Evolutionary conservation across 2,113 vertebrate species (phyloP).

Genomic region (Chlorocebus sabaeus): DNA sequence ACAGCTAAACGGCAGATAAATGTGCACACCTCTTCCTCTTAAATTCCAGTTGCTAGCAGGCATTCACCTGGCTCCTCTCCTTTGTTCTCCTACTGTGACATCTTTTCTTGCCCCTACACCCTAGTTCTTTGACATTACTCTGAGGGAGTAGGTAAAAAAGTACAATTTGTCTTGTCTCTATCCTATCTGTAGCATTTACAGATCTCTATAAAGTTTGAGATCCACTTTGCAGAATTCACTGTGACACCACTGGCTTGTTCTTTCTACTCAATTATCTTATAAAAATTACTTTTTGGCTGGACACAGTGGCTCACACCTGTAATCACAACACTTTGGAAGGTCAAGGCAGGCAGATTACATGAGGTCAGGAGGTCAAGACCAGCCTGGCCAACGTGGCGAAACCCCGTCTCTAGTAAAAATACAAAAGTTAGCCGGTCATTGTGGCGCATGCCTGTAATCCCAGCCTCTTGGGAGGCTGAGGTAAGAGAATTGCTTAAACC

Average conservation of each 20-base stretch:
- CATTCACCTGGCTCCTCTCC: not conserved
- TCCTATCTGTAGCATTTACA: slow-evolving; percentile 10
- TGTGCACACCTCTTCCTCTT: not conserved
- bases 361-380: too few species aligned
- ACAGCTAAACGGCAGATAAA: not conserved
- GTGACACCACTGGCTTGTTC: not conserved
- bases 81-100: not conserved
- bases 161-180: not conserved
- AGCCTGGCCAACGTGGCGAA: too few species aligned
- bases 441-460: too few species aligned
- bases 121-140: slow-evolving; percentile 16
- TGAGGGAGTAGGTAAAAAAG: not conserved
- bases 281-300: not conserved
- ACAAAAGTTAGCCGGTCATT: too few species aligned
- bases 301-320: too few species aligned
- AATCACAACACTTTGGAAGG: too few species aligned
- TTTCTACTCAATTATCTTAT: not conserved
- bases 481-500: too few species aligned
- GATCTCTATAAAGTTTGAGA: not conserved
- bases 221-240: slow-evolving; percentile 4
- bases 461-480: too few species aligned
- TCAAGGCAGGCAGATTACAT: too few species aligned
- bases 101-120: not conserved
- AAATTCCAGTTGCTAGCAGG: not conserved
- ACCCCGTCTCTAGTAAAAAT: too few species aligned